A percentile compares a stretch with the other conserved stretches of the same genome.
phyloP scores from a whole-genome alignment of 2,888 invertebrate genomes.

The Himalopsyche kuldschensis region DNA sequence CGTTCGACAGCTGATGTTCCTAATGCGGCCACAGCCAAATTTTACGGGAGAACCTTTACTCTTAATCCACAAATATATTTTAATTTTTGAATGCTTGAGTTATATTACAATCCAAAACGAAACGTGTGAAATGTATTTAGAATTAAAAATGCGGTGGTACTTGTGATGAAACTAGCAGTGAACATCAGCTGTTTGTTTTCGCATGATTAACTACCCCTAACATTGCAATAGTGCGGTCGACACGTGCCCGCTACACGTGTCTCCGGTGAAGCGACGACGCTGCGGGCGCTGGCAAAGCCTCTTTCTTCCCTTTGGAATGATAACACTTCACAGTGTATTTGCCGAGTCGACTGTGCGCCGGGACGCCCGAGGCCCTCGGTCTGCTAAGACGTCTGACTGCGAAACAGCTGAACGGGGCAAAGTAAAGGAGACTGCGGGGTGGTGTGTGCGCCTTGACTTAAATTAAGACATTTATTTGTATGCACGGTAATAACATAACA shows the following conservation, averaged over 20 bases:
- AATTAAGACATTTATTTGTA: neutral
- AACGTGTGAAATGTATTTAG: too few relatives aligned
- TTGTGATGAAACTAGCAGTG: too few relatives aligned
- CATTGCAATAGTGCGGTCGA: neutral
- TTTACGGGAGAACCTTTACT: too few relatives aligned
- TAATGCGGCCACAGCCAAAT: too few relatives aligned
- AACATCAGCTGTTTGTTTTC: neutral
- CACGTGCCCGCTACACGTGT: neutral
- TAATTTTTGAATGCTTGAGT: too few relatives aligned
- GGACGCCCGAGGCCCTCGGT: neutral
- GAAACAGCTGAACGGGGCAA: neutral
- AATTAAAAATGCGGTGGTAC: too few relatives aligned
- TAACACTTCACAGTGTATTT: neutral
- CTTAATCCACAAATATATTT: too few relatives aligned
- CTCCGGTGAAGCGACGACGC: neutral
- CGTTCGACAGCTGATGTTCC: too few relatives aligned
- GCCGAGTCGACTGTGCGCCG: neutral
- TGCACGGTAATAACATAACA: neutral
- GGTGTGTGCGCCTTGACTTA: neutral
- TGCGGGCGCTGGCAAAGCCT: neutral
- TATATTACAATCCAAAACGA: too few relatives aligned
- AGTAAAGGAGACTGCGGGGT: neutral
- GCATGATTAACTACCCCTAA: neutral
- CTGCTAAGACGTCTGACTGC: neutral
- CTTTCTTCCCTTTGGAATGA: neutral